Evolutionary conservation across 2,888 invertebrate species (phyloP), one percentile per base, ranked within the genome.

Genomic region (Pollenia griseotomentosa): DNA sequence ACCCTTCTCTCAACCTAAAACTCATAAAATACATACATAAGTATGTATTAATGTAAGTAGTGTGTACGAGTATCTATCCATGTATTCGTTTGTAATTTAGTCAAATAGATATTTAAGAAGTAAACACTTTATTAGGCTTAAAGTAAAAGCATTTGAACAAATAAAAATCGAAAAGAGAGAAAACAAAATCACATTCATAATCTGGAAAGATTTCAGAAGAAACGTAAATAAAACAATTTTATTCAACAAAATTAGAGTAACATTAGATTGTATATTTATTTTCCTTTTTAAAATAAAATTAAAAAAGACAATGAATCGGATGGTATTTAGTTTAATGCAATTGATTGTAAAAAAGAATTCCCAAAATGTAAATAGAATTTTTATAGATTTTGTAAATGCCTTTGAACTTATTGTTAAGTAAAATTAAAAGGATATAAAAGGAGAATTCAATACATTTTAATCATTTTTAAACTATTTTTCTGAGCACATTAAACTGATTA

Each of bases 61-160:
- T 33, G 6, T 33, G 33, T 33, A 33, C 33, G 33, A 33, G 33
- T 33, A 33, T 33, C 33, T 33, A 33, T 6, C 33, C 33, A 66
- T 46, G 19, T 57, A n/a, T 70, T 59, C 7, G 42, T 40, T 63
- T 79, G 66, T 74, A 84, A 78, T 86, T 83, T 83, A 79, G 80
- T 82, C 88, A 88, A 88, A 88, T 83, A 79, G 53, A 73, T 81
- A 77, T 55, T 68, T 46, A 80, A 65, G 83, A 77, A 87, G 83
- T 79, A 79, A 86, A 86, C 82, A 84, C 86, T 88, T 87, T 88
- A 87, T 87, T 88, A 87, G 86, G 85, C 88, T 86, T 88, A 88
- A 85, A 88, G 81, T 42, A 40, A 75, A 82, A 82, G 63, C 75
- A 79, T 83, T 86, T 88, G 78, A 85, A 46, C 80, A 85, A 88